phyloP scores from a whole-genome alignment of 2,888 invertebrate species.

The Idaea straminata region DNA sequence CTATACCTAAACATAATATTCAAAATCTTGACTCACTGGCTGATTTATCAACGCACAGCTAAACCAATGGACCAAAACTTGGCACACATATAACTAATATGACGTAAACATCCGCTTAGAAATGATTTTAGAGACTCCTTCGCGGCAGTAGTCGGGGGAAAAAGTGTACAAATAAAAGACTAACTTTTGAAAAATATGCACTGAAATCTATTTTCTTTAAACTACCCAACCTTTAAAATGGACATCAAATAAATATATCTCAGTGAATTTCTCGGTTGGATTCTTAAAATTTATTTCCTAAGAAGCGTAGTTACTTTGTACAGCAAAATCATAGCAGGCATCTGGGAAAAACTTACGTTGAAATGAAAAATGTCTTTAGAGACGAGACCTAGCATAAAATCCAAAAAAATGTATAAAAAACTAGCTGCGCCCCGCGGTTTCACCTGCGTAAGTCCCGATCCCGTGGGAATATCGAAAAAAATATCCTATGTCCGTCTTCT shows the following conservation, averaged over 20 bases:
- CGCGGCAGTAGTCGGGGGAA: no score
- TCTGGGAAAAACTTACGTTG: not conserved
- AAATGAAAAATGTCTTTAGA: not conserved
- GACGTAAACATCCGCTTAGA: no score
- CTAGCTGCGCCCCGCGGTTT: no score
- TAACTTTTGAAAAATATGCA: not conserved
- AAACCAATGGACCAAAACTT: no score
- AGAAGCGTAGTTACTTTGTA: not conserved
- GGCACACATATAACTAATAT: no score
- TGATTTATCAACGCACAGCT: no score
- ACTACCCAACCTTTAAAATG: constrained; percentile 11
- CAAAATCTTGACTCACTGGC: no score
- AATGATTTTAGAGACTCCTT: no score
- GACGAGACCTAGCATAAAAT: not conserved
- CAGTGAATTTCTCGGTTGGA: not conserved
- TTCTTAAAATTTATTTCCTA: not conserved
- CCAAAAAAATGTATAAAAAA: not conserved
- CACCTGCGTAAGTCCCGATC: no score
- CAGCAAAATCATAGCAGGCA: not conserved
- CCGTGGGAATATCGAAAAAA: no score
- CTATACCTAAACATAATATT: no score
- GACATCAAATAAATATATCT: not conserved
- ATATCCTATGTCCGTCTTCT: no score
- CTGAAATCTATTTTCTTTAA: not conserved
- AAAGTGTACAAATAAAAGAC: not conserved